A percentile compares a stretch with the other conserved stretches of the same genome.
These are phyloP conservation scores for Sturnus vulgaris DNA, from an alignment of 2,113 vertebrate genomes.

Conservation along the genomic window DNA sequence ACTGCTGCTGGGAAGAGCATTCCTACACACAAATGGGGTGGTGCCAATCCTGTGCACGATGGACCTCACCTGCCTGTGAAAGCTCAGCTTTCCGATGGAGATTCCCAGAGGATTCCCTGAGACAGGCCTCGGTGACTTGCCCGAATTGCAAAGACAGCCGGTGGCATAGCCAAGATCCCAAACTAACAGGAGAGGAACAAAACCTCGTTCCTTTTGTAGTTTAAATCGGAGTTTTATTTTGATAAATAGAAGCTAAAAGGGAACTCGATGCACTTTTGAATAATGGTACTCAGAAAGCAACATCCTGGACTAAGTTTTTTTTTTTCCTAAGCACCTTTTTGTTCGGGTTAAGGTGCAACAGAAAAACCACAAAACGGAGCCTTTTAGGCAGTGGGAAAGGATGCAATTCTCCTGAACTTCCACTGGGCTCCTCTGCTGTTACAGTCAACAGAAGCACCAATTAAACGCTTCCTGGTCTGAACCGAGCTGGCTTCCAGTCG, in stretches of 20 bases:
- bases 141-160: neutral
- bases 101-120: neutral
- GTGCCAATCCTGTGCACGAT: neutral
- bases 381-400: neutral
- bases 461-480: neutral
- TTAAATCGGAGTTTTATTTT: neutral
- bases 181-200: neutral
- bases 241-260: neutral
- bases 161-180: neutral
- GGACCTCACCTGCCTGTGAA: fast-evolving
- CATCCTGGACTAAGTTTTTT: neutral
- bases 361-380: conserved; percentile 1
- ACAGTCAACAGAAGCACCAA: neutral
- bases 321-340: neutral
- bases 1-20: neutral
- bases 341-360: neutral
- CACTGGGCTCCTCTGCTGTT: conserved; percentile 60
- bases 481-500: conserved; percentile 24
- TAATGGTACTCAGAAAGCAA: neutral
- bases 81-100: neutral
- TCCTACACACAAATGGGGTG: neutral
- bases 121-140: fast-evolving
- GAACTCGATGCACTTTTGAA: neutral
- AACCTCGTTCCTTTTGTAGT: neutral
- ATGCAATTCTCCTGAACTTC: conserved; percentile 26